A percentile compares a stretch with the other conserved stretches of the same genome.
These are phyloP conservation scores for Ceratoteleas bidentatus DNA, from an alignment of 1,140 invertebrate species.

Conservation along the genomic window DNA sequence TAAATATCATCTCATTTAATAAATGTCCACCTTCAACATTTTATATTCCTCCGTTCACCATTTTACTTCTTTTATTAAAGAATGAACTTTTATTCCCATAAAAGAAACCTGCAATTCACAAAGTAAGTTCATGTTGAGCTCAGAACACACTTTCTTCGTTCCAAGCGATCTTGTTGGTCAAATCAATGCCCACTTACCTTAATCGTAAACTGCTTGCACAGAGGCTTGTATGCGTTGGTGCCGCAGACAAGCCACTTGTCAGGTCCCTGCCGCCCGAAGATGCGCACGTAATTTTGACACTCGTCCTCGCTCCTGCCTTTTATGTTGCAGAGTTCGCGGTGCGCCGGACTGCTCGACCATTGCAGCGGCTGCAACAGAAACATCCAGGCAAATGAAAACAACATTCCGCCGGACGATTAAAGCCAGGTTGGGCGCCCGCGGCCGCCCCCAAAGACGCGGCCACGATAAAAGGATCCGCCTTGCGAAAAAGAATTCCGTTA, in stretches of 20 bases:
- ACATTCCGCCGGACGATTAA: conserved; percentile 62
- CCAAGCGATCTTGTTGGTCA: too few relatives aligned
- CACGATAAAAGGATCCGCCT: conserved; percentile 65
- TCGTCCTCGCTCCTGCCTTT: conserved; percentile 93
- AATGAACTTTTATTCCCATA: too few relatives aligned
- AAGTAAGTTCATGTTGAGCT: too few relatives aligned
- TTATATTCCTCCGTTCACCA: too few relatives aligned
- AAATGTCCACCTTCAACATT: too few relatives aligned
- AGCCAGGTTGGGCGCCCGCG: conserved; percentile 32
- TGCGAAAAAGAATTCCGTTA: conserved; percentile 61
- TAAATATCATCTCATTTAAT: too few relatives aligned
- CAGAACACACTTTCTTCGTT: too few relatives aligned
- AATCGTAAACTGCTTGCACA: conserved; percentile 89
- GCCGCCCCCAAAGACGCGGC: conserved; percentile 44
- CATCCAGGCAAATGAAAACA: conserved; percentile 44
- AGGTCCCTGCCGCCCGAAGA: conserved; percentile 87
- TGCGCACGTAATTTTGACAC: conserved; percentile 98
- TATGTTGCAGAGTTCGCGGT: conserved; percentile 91
- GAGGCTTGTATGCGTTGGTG: conserved; percentile 97
- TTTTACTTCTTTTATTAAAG: too few relatives aligned
- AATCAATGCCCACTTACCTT: conserved; percentile 78
- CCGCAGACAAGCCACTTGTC: conserved; percentile 94
- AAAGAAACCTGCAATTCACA: too few relatives aligned
- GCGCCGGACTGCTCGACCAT: conserved; percentile 91
- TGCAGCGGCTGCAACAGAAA: conserved; percentile 86